Evolutionary conservation across 2,797 vertebrate genomes (phyloP), one percentile per base, ranked within the genome.

Genomic region (Tadarida brasiliensis): DNA sequence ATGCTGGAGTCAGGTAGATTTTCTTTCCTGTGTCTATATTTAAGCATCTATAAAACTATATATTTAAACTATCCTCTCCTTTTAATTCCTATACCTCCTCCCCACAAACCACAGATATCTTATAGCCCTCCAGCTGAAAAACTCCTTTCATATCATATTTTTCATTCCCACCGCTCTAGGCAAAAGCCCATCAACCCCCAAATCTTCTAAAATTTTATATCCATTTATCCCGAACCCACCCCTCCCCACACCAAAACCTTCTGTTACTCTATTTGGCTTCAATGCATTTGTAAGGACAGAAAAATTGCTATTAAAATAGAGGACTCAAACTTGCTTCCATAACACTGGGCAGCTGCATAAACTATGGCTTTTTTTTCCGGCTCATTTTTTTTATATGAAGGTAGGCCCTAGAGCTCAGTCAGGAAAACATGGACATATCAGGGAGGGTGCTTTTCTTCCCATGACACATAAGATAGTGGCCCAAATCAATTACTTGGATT

Each of bases 11-110:
- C 2, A 84, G 11, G 26, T 89, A n/a, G 3, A 22, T 54, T 74
- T 33, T 83, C 20, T 94, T 71, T 59, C 35, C 78, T 87, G 30
- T 28, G 12, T 93, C 74, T 96, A 39, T 87, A 35, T 70, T 59
- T 82, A 89, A 33, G 71, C 9, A 59, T 54, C 59, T 86, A 11
- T 78, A 88, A 88, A 83, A 76, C 20, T 83, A 0, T 47, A 15
- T 44, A 67, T 57, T 4, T 71, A 47, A 94, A 82, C 12, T 63
- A 4, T 24, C 14, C 44, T 82, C 33, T 94, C 10, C 39, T 83
- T 82, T 94, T 87, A 80, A 91, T 94, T 85, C 9, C 22, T 24
- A 14, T 54, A 20, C 2, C 57, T 51, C 12, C 80, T 3, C 24
- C 11, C 2, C 5, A 0, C 14, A 24, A 63, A 16, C 56, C 39